Conservation (phyloP, 1,140 invertebrate genomes). For the Aphaenogaster floridana region DNA sequence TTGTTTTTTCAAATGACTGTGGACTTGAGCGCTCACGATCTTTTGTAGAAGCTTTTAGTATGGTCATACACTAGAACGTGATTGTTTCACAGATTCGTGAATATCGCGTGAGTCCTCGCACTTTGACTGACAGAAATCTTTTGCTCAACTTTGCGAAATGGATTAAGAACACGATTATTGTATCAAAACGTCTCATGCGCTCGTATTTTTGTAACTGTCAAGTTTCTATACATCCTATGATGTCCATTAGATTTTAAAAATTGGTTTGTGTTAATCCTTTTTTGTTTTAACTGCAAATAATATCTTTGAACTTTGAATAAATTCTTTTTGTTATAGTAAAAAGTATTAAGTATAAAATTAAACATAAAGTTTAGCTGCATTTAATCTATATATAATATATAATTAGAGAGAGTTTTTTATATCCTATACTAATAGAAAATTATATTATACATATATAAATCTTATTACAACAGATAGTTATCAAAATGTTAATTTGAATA, state of each 20-base stretch:
- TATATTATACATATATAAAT: background rate
- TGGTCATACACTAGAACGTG: conserved; percentile 12
- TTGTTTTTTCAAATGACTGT: background rate
- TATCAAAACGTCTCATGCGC: conserved; percentile 22
- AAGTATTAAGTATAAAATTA: conserved; percentile 13
- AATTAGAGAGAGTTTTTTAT: background rate
- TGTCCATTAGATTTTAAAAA: background rate
- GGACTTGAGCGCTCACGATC: background rate
- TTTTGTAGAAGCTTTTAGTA: conserved; percentile 59
- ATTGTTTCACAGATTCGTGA: conserved; percentile 72
- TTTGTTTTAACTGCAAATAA: background rate
- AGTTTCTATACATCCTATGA: background rate
- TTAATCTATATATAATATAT: background rate
- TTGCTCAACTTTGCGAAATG: conserved; percentile 63
- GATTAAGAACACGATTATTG: conserved; percentile 70
- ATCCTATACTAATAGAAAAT: background rate
- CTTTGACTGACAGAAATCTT: conserved; percentile 51
- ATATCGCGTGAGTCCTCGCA: conserved; percentile 76
- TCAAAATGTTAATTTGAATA: background rate
- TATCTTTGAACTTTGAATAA: background rate
- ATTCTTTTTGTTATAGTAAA: background rate
- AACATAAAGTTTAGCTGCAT: background rate
- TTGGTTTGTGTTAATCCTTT: background rate
- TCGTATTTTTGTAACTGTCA: conserved; percentile 7
- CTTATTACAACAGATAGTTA: background rate